phyloP scores from a whole-genome alignment of 2,113 vertebrate genomes.

The Microtus ochrogaster region DNA sequence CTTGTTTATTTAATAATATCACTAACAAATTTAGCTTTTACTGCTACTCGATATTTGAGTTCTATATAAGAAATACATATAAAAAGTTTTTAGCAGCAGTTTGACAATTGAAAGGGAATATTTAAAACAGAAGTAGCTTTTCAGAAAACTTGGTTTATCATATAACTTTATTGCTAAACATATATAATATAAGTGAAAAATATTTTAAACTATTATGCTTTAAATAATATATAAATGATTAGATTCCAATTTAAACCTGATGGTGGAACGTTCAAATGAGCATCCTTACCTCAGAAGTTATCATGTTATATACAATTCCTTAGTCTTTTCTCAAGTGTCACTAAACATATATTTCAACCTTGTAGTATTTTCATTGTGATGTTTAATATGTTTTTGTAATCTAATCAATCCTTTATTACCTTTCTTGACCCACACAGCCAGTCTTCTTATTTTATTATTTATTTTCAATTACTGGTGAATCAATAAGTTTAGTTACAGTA shows the following conservation, averaged over 20 bases:
- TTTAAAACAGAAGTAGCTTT: neutral
- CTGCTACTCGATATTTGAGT: neutral
- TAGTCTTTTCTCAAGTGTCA: neutral
- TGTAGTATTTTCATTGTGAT: neutral
- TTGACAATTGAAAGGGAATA: constrained; percentile 36
- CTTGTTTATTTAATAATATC: constrained; percentile 6
- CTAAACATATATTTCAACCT: neutral
- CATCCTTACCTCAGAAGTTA: constrained; percentile 6
- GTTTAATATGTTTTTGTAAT: neutral
- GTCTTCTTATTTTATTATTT: neutral
- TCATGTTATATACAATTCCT: neutral
- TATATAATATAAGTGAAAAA: neutral
- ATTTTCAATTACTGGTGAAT: neutral
- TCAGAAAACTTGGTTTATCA: neutral
- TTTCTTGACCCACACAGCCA: neutral
- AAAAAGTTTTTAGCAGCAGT: neutral
- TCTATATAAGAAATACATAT: neutral
- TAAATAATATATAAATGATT: constrained; percentile 11
- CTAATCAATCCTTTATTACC: no score
- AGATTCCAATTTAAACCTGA: constrained; percentile 25
- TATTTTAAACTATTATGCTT: neutral
- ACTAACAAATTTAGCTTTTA: constrained; percentile 4
- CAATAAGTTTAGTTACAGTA: neutral
- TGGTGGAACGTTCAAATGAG: neutral
- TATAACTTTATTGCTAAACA: neutral